phyloP scores from a whole-genome alignment of 1,140 invertebrate species.

The Cherax quadricarinatus region DNA sequence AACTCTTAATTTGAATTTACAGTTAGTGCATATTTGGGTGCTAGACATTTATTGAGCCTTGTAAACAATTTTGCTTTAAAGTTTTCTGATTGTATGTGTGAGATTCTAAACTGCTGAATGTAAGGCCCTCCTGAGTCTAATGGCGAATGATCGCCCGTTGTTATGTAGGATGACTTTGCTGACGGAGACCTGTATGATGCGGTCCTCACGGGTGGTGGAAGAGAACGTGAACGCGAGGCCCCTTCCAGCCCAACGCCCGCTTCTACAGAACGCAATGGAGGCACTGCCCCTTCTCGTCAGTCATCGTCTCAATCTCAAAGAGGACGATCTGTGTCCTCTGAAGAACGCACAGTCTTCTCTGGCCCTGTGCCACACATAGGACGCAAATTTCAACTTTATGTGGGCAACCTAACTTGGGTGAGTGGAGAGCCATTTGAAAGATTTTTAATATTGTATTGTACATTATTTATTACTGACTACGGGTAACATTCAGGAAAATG shows the following conservation, averaged over 20 bases:
- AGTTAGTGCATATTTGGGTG: background rate
- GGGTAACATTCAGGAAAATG: background rate
- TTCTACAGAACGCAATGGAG: conserved; percentile 66
- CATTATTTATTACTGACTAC: background rate
- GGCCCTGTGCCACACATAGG: conserved; percentile 81
- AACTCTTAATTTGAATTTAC: conserved; percentile 8
- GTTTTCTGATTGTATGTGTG: conserved; percentile 25
- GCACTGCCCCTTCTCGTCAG: conserved; percentile 44
- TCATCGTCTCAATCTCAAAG: conserved; percentile 32
- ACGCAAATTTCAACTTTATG: conserved; percentile 91
- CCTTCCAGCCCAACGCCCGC: conserved; percentile 60
- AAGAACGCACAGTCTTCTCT: conserved; percentile 64
- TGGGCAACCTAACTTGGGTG: conserved; percentile 93
- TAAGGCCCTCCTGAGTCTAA: conserved; percentile 59
- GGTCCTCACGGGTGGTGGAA: conserved; percentile 72
- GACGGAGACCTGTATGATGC: conserved; percentile 74
- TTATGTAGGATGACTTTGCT: conserved; percentile 73
- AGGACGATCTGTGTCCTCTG: conserved; percentile 62
- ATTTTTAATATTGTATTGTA: conserved; percentile 36
- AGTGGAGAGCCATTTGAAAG: conserved; percentile 69
- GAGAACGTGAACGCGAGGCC: conserved; percentile 66
- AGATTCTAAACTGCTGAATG: conserved; percentile 45
- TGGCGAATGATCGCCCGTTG: conserved; percentile 56
- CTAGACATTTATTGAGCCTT: conserved; percentile 65
- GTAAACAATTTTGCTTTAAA: conserved; percentile 25